Evolutionary conservation across 2,888 invertebrate species (phyloP), one percentile per base, ranked within the genome.

Genomic region (Dinocampus coccinellae): DNA sequence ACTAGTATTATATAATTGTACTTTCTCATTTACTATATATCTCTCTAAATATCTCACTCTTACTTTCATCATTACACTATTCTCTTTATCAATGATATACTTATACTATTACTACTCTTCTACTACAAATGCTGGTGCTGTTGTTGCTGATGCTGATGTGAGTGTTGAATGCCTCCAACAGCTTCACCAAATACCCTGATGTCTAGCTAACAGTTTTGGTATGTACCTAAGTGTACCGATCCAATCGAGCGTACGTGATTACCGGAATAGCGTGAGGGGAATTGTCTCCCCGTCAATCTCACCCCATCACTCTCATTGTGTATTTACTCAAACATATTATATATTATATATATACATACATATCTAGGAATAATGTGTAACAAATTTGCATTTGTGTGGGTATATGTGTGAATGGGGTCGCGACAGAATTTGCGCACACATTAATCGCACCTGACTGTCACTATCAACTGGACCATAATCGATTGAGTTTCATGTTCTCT

Each of bases 221-320:
- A 64, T 70, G 70, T 63, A 63, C 62, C 53, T 24, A 33, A 64
- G 70, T 70, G 47, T 70, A 64, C 64, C 58, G 64, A 70, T 64
- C 64, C 39, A 70, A 70, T 70, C 70, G 70, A 47, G 64, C 70
- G 34, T 47, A 63, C 55, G 57, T 70, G 64, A 70, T 70, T 70
- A 70, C 52, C 24, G 22, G 58, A 62, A 29, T 62, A 53, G 24
- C 47, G 24, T 47, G 16, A 58, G 39, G 39, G 47, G 39, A 7
- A 39, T 39, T 33, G 42, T 42, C 42, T 26, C 26, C 10, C 42
- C n/a, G n/a, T n/a, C n/a, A n/a, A n/a, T 58, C 42, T 47, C 29
- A 3, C 7, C 7, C 29, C 29, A 4, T 29, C 29, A 4, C 29
- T 29, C 47, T 11, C 39, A 63, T 26, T 9, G 16, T 58, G 57